These are phyloP conservation scores for Scaptomyza parva DNA, from an alignment of 2,888 invertebrate species.

Conservation along the genomic window DNA sequence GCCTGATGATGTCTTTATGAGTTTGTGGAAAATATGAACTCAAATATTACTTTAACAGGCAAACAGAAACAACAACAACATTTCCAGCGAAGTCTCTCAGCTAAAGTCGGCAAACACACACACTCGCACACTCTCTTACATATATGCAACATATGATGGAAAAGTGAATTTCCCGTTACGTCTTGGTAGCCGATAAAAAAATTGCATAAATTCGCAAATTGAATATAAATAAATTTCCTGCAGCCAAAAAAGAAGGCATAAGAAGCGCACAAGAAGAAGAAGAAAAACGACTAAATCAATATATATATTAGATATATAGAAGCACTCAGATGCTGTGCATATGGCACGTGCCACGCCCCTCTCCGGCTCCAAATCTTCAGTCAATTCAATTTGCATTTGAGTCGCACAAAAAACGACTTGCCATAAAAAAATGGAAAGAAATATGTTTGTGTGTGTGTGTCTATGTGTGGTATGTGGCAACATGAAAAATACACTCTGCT, in stretches of 20 bases:
- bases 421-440: slow-evolving; percentile 43
- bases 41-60: slow-evolving; percentile 35
- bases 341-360: slow-evolving; percentile 55
- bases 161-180: slow-evolving; percentile 54
- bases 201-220: slow-evolving; percentile 72
- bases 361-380: slow-evolving; percentile 29
- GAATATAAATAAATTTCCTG: slow-evolving; percentile 81
- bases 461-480: slow-evolving; percentile 5
- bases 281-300: slow-evolving; percentile 43
- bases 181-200: slow-evolving; percentile 21
- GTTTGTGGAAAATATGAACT: slow-evolving; percentile 68
- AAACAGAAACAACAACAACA: slow-evolving; percentile 19
- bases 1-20: slow-evolving; percentile 63
- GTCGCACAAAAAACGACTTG: slow-evolving; percentile 17
- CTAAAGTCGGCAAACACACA: slow-evolving; percentile 34
- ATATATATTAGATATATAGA: slow-evolving; percentile 41
- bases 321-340: slow-evolving; percentile 36
- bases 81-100: slow-evolving; percentile 39
- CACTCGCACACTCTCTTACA: slow-evolving; percentile 12
- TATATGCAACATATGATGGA: slow-evolving; percentile 30
- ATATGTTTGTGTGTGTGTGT: slow-evolving; percentile 16
- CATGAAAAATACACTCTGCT: slow-evolving; percentile 1
- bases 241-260: slow-evolving; percentile 31
- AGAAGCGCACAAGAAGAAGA: slow-evolving; percentile 7
- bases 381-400: slow-evolving; percentile 69